Evolutionary conservation across 2,888 invertebrate species (phyloP), one percentile per base, ranked within the genome.

Genomic region (Orthosia incerta): DNA sequence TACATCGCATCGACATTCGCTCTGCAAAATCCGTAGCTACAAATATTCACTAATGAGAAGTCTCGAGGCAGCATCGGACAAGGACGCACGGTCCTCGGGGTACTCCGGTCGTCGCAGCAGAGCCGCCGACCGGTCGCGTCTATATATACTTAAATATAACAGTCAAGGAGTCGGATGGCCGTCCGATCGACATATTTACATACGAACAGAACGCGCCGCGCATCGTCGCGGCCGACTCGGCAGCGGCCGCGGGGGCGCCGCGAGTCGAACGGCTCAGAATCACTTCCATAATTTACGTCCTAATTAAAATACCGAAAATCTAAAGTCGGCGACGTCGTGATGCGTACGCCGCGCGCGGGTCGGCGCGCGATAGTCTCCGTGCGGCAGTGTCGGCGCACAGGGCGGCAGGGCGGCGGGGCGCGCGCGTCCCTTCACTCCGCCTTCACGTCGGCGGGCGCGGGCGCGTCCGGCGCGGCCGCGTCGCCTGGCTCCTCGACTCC

Each of bases 221-320:
- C 85, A 82, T 88, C 80, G 81, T 82, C 86, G 87, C 87, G 89
- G 87, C 88, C 87, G 82, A 78, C 79, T 77, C 83, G 74, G 56
- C 79, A 64, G 75, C 62, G 74, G 71, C 75, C 84, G 79, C 82
- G 83, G 83, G 82, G 87, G 87, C 89, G 87, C 87, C 85, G 89
- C 90, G 87, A 87, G 89, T 90, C 92, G 91, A 92, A 92, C 91
- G 92, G 93, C 93, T 93, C 92, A 93, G 89, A 94, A 91, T 94
- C 95, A 95, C 94, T 95, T 95, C 92, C 92, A 94, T 94, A 95
- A 95, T 95, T 95, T 95, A 95, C 91, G 94, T 94, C 94, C 94
- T 95, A 94, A 93, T 93, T 92, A 94, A 91, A 93, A 94, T 94
- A 95, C 93, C 94, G 94, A 95, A 95, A 94, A 91, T 89, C 89